Base-by-base conservation (phyloP, 2,888 invertebrate genomes). In the Mesorhabditis spiculigera region DNA sequence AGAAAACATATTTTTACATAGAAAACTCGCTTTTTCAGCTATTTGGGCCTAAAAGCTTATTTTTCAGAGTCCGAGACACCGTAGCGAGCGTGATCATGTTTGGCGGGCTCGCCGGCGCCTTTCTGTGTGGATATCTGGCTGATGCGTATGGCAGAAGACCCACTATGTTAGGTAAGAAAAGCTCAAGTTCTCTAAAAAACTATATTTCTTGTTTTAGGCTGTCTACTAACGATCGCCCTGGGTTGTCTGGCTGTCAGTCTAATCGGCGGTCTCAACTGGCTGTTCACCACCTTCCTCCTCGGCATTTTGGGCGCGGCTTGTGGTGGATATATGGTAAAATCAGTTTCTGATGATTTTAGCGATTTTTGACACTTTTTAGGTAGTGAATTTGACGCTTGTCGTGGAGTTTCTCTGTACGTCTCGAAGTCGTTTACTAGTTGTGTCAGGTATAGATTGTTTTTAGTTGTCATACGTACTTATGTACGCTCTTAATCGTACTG, bases 141-240 rank as follows among this genome's bases (percentile, higher is more conserved):
- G 85, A 86, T 72, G 73, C 73, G n/a, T 77, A 75, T 65, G 85
- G 85, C 0, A 70, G 85, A 16, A 81, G 76, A 66, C 84, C 85
- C 4, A 78, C 80, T 5, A 74, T 78, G 43, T 73, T 76, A 8
- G 78, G 81, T 81, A 43, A 65, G 73, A 5, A 61, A 28, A 28
- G 8, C 58, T 50, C 58, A 13, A 50, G 58, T 13, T 50, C 3
- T 50, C n/a, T 1, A 28, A 1, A 28, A 28, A 28, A 28, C 28
- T 28, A 28, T 28, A 28, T 28, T 28, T 3, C 28, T 28, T 28
- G 28, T 28, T n/a, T 50, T n/a, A 50, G 58, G 58, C n/a, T 13
- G 10, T n/a, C 58, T 50, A 10, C 58, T 50, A n/a, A 13, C 10
- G 1, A 50, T 50, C 58, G 1, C 58, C 10, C n/a, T 50, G 10